phyloP scores from a whole-genome alignment of 1,140 invertebrate species.

The Nasonia longicornis region DNA sequence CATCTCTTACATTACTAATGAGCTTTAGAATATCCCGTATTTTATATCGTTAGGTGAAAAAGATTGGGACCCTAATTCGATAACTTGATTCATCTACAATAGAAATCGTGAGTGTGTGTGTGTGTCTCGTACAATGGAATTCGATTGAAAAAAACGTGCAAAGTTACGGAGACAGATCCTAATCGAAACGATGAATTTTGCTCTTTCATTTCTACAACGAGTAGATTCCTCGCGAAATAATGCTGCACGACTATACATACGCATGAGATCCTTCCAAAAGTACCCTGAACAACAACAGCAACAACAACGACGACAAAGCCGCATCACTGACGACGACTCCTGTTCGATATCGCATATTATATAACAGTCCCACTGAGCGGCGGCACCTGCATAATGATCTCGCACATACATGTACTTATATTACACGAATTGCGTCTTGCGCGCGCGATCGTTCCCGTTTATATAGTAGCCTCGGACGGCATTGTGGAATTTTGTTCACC shows the following conservation, averaged over 20 bases:
- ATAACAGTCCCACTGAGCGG: background rate
- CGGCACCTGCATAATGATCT: background rate
- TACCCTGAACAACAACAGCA: background rate
- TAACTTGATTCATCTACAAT: background rate
- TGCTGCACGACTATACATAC: background rate
- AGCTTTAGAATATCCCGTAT: background rate
- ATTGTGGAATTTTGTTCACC: background rate
- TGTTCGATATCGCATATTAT: background rate
- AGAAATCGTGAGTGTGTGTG: background rate
- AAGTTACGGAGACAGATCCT: background rate
- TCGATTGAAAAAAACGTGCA: background rate
- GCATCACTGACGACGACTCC: background rate
- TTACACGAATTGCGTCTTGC: background rate
- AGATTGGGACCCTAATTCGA: background rate
- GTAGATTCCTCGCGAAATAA: background rate
- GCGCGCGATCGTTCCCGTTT: constrained; percentile 17
- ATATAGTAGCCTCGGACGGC: constrained; percentile 58
- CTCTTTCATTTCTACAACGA: background rate
- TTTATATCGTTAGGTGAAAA: background rate
- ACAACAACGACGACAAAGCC: background rate
- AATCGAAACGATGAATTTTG: background rate
- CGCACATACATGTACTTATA: background rate
- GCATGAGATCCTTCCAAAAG: background rate
- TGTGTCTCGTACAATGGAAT: background rate
- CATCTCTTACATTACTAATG: background rate